Conservation (phyloP, 2,888 invertebrate genomes). For the Drosophila diplacantha region DNA sequence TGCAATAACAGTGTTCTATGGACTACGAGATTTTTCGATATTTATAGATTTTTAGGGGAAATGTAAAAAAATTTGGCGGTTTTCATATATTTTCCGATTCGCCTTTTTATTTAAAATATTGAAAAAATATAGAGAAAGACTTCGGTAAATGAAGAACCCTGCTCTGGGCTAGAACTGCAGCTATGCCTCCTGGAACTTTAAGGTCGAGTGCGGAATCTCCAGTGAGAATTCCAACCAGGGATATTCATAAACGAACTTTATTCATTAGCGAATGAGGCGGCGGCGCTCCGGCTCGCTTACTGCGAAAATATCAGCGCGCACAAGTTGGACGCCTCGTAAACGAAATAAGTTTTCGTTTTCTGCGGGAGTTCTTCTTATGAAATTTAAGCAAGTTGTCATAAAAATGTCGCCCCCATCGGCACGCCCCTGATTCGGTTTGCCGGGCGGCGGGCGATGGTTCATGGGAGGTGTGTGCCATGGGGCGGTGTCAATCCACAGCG, state of each 20-base stretch:
- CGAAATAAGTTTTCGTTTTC: slow-evolving; percentile 63
- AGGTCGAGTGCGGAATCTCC: slow-evolving; percentile 17
- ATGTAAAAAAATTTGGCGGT: too few relatives aligned
- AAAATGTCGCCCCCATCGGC: slow-evolving; percentile 60
- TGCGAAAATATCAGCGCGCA: slow-evolving; percentile 38
- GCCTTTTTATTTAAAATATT: too few relatives aligned
- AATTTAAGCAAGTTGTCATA: slow-evolving; percentile 73
- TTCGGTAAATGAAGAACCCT: not conserved
- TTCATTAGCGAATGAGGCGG: slow-evolving; percentile 57
- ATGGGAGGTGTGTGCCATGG: not conserved
- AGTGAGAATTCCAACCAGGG: slow-evolving; percentile 8
- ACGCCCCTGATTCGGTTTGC: slow-evolving; percentile 10
- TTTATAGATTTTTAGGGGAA: too few relatives aligned
- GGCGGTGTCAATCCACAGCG: slow-evolving; percentile 35
- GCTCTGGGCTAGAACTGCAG: not conserved
- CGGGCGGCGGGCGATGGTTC: not conserved
- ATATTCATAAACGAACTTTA: slow-evolving; percentile 64
- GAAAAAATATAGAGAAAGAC: too few relatives aligned
- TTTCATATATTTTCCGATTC: too few relatives aligned
- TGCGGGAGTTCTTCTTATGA: slow-evolving; percentile 52
- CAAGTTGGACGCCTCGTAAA: slow-evolving; percentile 45
- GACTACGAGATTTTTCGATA: too few relatives aligned
- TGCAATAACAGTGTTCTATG: too few relatives aligned
- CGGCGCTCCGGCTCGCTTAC: slow-evolving; percentile 5
- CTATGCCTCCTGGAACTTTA: slow-evolving; percentile 18